Percentiles rank a stretch among this genome's conserved stretches.
phyloP scores from a whole-genome alignment of 2,113 vertebrate genomes.

The Phylloscopus whistleri region DNA sequence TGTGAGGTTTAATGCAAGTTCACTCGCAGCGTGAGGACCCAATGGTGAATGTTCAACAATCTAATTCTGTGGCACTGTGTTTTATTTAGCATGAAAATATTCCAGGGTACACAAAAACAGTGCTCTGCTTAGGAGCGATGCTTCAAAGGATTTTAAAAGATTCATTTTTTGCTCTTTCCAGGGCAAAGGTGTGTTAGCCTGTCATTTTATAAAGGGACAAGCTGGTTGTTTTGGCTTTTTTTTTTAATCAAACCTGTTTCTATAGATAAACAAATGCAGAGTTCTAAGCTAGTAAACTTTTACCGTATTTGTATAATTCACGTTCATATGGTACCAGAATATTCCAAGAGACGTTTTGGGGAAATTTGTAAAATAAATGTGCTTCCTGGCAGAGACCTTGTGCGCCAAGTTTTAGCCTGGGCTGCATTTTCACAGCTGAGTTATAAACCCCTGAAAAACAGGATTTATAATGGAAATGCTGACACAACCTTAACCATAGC shows the following conservation, averaged over 20 bases:
- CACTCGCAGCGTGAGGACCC: neutral
- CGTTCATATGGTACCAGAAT: neutral
- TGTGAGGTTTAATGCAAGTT: slow-evolving; percentile 38
- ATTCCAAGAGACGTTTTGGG: neutral
- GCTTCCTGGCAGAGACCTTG: slow-evolving; percentile 58
- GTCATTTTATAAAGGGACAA: neutral
- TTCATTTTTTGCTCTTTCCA: neutral
- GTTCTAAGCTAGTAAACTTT: neutral
- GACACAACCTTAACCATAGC: slow-evolving; percentile 55
- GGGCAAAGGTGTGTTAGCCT: neutral
- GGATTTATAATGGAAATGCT: slow-evolving; percentile 70
- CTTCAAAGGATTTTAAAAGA: neutral
- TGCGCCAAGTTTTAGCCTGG: slow-evolving; percentile 58
- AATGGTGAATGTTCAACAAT: neutral
- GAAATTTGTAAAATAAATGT: slow-evolving; percentile 40
- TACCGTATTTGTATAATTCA: neutral
- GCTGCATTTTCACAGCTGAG: slow-evolving; percentile 70
- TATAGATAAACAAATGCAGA: slow-evolving; percentile 20
- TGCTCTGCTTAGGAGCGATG: neutral
- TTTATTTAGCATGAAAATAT: slow-evolving; percentile 53
- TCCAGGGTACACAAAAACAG: neutral
- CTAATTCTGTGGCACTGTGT: neutral
- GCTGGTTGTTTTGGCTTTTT: no score
- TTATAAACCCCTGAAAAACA: slow-evolving; percentile 69
- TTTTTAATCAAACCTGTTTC: neutral